Conservation (phyloP, 2,113 vertebrate species). For the Callipepla californica region DNA sequence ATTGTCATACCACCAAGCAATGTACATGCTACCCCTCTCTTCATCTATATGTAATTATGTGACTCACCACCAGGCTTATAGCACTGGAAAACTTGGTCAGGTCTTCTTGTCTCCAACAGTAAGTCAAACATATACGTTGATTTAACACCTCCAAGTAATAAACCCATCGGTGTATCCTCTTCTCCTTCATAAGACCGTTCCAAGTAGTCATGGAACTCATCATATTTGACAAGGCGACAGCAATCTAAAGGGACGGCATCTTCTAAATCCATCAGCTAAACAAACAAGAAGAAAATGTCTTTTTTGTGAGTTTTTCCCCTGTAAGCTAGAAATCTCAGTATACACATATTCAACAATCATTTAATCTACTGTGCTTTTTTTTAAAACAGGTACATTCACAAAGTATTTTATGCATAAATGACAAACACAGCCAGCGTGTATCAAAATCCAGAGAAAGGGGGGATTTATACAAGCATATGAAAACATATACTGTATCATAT, state of each 20-base stretch:
- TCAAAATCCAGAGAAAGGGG: neutral
- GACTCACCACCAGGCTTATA: conserved; percentile 97
- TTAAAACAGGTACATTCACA: neutral
- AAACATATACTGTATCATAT: neutral
- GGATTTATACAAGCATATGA: neutral
- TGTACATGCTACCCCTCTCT: neutral
- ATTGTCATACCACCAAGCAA: neutral
- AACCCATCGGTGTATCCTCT: conserved; percentile 92
- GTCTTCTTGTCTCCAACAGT: conserved; percentile 90
- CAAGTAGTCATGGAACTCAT: conserved; percentile 98
- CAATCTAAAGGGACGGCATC: conserved; percentile 88
- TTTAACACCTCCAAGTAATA: conserved; percentile 95
- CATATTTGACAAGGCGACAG: conserved; percentile 97
- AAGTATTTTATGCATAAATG: fast-evolving
- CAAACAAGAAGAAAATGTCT: neutral
- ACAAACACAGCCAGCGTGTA: neutral
- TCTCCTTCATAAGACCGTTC: conserved; percentile 96
- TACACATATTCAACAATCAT: fast-evolving
- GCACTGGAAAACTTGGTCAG: conserved; percentile 94
- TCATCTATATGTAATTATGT: neutral
- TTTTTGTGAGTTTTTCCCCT: neutral
- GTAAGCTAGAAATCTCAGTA: neutral
- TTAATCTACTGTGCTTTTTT: neutral
- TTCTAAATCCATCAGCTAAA: conserved; percentile 94
- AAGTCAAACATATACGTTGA: conserved; percentile 99